Conservation (phyloP, 2,888 invertebrate species). For the Silvanus unidentatus region DNA sequence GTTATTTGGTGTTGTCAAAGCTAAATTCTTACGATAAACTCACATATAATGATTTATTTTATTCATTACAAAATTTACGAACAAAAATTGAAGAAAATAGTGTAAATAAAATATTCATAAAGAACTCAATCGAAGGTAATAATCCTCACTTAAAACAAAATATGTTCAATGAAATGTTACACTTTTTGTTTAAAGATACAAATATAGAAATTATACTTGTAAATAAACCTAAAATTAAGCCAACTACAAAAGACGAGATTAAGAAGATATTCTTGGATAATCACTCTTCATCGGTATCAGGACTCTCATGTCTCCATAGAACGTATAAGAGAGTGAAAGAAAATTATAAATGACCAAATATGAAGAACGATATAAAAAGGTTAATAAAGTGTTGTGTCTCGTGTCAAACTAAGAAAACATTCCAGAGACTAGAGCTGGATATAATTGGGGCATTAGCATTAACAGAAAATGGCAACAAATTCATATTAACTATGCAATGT, state of each 20-base stretch:
- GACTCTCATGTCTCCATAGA: conserved; percentile 7
- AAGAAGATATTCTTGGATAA: conserved; percentile 9
- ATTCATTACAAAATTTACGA: too few species aligned
- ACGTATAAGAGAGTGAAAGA: conserved; percentile 8
- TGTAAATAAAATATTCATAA: conserved; percentile 23
- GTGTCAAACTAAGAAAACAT: conserved; percentile 24
- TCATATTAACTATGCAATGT: conserved; percentile 26
- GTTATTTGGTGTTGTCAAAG: too few species aligned
- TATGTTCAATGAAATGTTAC: conserved; percentile 2
- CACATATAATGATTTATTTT: too few species aligned
- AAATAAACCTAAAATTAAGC: conserved; percentile 1
- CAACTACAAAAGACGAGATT: conserved; percentile 4
- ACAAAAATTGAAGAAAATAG: too few species aligned
- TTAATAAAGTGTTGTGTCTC: conserved; percentile 5
- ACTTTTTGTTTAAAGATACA: conserved; percentile 4
- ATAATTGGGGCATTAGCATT: conserved; percentile 28
- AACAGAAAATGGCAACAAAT: conserved; percentile 22
- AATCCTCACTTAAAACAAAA: conserved; percentile 6
- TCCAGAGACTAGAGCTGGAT: conserved; percentile 26
- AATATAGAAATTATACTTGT: conserved; percentile 6
- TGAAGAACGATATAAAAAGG: not conserved
- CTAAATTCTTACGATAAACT: too few species aligned
- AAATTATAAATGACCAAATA: not conserved
- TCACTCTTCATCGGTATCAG: conserved; percentile 3
- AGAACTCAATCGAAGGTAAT: conserved; percentile 5